Evolutionary conservation across 64 coral and sea anemone genomes (phyloP), one percentile per base, ranked within the genome.

Genomic region (Montipora sp.): DNA sequence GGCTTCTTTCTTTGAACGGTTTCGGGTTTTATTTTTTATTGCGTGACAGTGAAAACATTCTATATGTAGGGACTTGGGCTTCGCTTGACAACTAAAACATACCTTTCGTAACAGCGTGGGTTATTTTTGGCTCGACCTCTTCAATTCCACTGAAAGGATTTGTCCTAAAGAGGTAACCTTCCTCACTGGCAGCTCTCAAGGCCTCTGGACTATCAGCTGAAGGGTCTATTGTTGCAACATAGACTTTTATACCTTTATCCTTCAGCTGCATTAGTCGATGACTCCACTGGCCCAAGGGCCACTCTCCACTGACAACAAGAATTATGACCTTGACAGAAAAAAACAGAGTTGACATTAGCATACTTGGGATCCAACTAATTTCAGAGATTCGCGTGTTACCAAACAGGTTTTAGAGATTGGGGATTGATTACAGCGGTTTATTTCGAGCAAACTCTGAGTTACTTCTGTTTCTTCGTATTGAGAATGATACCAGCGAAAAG

Each of bases 291-390:
- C 60, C 24, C 73, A 72, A 46, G 58, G 73, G 48, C 91, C 91
- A 93, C 48, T 84, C 11, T 47, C 83, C 91, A 51, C 75, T 86
- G 22, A 85, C 75, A 22, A 93, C 46, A 15, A 93, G 19, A 79
- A 93, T 87, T 8, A 88, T 55, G 10, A 88, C 43, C 91, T 93
- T 18, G 1, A 1, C 27, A 57, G 0, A 47, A 69, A 1, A 44
- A 70, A 46, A 48, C 27, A 36, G 27, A 36, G 27, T 36, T 36
- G 27, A 36, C 1, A 36, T 36, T 36, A 36, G 27, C 27, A 36
- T 36, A 36, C 27, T 36, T 36, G 1, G 27, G 1, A 36, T 36
- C 27, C 27, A 36, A 36, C 27, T 36, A 36, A 36, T 36, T 36
- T 36, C 27, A 36, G 27, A 36, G 27, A 36, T 36, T 36, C 27